Evolutionary conservation across 2,888 invertebrate species (phyloP).

Genomic region (Drosophila longiperda): DNA sequence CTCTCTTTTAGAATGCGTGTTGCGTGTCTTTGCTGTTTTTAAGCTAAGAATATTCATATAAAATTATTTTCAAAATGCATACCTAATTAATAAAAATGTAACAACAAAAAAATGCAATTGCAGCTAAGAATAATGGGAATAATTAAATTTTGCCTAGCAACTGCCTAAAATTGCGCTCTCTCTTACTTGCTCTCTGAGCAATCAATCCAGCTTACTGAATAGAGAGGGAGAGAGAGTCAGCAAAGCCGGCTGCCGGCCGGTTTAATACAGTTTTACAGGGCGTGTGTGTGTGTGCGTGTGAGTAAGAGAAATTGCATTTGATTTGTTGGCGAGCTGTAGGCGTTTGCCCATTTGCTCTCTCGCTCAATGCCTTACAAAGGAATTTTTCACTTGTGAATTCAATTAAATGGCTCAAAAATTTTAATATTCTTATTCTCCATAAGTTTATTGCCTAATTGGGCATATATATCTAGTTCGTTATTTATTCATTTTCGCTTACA

Average conservation of each 20-base stretch:
- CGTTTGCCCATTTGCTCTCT: conserved; percentile 27
- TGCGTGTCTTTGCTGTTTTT: neutral
- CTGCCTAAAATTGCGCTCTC: conserved; percentile 13
- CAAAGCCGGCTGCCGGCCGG: conserved; percentile 44
- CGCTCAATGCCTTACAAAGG: conserved; percentile 54
- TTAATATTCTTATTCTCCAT: conserved; percentile 20
- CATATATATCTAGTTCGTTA: conserved; percentile 10
- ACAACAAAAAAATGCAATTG: neutral
- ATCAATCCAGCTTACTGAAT: conserved; percentile 9
- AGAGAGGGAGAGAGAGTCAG: neutral
- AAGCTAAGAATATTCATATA: neutral
- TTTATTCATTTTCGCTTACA: conserved; percentile 4
- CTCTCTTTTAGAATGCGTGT: conserved; percentile 1
- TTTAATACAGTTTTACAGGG: conserved; percentile 9
- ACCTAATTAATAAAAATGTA: neutral
- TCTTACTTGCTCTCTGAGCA: neutral
- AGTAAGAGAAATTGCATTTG: conserved; percentile 20
- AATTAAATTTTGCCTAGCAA: neutral
- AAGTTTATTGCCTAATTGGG: conserved; percentile 44
- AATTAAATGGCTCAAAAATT: conserved; percentile 40
- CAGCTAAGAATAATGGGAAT: neutral
- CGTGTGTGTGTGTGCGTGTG: conserved; percentile 1
- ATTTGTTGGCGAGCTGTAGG: conserved; percentile 32
- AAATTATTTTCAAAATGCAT: conserved; percentile 4
- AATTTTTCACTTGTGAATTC: conserved; percentile 49